Conservation (phyloP, 2,888 invertebrate species). For the Sminthurinus aureus region DNA sequence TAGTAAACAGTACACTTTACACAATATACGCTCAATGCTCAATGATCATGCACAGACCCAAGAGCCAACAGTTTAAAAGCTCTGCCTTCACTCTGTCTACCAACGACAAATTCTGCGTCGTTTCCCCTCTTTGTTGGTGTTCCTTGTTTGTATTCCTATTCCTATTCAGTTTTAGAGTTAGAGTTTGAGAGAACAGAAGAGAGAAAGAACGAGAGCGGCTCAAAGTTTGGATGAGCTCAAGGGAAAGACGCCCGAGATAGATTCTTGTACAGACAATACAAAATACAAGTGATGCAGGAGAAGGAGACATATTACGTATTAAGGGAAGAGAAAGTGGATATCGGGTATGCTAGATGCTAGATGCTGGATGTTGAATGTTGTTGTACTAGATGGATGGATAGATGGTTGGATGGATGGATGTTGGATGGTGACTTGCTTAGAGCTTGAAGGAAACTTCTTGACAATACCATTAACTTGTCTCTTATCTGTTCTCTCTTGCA, state of each 20-base stretch:
- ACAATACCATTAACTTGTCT: constrained; percentile 38
- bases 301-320: background rate
- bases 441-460: constrained; percentile 29
- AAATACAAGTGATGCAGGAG: background rate
- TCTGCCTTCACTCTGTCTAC: background rate
- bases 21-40: no score
- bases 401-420: background rate
- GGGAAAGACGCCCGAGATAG: background rate
- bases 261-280: background rate
- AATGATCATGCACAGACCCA: no score
- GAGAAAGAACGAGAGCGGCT: background rate
- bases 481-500: constrained; percentile 27
- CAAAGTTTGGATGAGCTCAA: background rate
- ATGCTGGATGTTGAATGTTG: background rate
- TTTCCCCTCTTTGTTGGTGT: background rate
- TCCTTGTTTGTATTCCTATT: background rate
- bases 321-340: constrained; percentile 2
- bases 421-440: constrained; percentile 16
- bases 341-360: background rate
- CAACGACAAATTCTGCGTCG: background rate
- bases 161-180: background rate
- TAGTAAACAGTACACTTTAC: no score
- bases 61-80: no score
- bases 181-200: background rate
- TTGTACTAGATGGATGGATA: background rate